Base-by-base conservation (phyloP, 2,888 invertebrate species). In the Cyaniris semiargus region DNA sequence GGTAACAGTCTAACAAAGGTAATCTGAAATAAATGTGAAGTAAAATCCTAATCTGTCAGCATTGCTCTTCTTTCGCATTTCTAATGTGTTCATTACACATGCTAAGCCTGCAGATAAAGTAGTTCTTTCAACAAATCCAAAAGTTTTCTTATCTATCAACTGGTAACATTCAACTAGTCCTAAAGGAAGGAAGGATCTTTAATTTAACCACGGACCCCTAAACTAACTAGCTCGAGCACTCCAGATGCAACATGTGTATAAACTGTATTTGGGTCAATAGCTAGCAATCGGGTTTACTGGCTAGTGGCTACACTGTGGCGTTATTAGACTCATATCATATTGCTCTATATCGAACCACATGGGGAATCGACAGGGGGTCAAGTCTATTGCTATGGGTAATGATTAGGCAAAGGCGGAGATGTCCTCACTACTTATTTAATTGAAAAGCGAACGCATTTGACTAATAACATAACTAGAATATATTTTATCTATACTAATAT, bases 221-320 rank as follows among this genome's bases (percentile, higher is more conserved):
- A 66, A 31, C 27, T 15, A 15, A 66, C 15, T 27, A 1, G 27
- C 66, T 66, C 27, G 15, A 15, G 15, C 27, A 13, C 66, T 27
- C 66, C 66, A 66, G 66, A 27, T 66, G 66, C 66, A 66, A 66
- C 27, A 27, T 66, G 66, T 66, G 27, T 27, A 27, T 4, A 66
- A 27, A 66, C 27, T 66, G 27, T 66, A 66, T 66, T 66, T 66
- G 15, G 66, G 66, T 66, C 66, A 66, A 66, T 66, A 66, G 66
- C 66, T 66, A 18, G 66, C 66, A 27, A 66, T 66, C 66, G 15
- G 66, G 66, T 66, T 66, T 27, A 27, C 66, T 66, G 66, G 10
- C 66, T 27, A 27, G 27, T 66, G 66, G 10, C 66, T 21, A 66
- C 21, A 58, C 27, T 27, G 18, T 13, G 6, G 15, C 66, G 66